Conservation (phyloP, 1,140 invertebrate species). For the Probaryconus sp. region DNA sequence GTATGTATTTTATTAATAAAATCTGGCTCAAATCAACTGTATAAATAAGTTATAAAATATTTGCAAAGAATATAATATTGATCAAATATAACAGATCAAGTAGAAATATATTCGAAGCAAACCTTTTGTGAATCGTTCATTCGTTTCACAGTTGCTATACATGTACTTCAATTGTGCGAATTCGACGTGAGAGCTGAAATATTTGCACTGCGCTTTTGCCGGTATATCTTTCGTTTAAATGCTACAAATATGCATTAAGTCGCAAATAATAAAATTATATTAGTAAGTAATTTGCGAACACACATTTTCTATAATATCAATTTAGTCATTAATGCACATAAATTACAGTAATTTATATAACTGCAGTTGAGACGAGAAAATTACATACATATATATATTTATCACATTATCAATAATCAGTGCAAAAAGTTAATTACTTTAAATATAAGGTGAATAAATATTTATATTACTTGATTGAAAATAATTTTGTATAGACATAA, state of each 20-base stretch:
- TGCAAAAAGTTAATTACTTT: too few species aligned
- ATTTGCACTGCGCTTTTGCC: slow-evolving; percentile 17
- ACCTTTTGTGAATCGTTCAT: slow-evolving; percentile 1
- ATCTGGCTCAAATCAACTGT: too few species aligned
- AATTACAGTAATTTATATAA: slow-evolving; percentile 56
- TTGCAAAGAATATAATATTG: neutral
- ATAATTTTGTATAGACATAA: too few species aligned
- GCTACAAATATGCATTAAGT: slow-evolving; percentile 11
- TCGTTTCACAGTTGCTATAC: neutral
- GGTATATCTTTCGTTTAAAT: too few species aligned
- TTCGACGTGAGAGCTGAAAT: neutral
- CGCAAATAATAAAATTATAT: slow-evolving; percentile 26
- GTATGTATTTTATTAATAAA: too few species aligned
- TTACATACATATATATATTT: slow-evolving; percentile 44
- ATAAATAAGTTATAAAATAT: neutral
- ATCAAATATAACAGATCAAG: too few species aligned
- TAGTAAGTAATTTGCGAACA: slow-evolving; percentile 20
- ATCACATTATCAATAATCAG: too few species aligned
- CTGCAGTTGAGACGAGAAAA: slow-evolving; percentile 35
- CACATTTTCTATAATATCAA: slow-evolving; percentile 48
- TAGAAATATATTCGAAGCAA: too few species aligned
- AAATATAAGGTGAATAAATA: too few species aligned
- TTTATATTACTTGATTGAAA: too few species aligned
- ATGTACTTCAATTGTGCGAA: neutral
- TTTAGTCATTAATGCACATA: slow-evolving; percentile 47